phyloP scores from a whole-genome alignment of 2,113 vertebrate genomes.

The Pycnonotus jocosus region DNA sequence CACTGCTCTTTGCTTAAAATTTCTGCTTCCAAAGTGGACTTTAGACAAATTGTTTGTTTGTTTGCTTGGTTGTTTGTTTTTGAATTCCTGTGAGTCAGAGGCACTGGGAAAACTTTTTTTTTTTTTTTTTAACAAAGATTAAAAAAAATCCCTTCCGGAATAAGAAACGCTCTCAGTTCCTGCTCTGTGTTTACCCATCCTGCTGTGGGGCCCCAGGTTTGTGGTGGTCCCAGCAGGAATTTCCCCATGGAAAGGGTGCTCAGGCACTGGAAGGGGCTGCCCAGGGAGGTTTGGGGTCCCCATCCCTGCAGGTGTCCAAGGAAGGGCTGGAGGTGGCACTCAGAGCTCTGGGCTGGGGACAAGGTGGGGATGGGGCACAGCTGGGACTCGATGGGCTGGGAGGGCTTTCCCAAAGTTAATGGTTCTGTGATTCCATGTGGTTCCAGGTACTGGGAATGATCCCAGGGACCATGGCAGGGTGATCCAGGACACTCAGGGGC shows the following conservation, averaged over 20 bases:
- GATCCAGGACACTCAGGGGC: background rate
- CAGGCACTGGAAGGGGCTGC: background rate
- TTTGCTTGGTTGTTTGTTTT: background rate
- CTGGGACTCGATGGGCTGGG: accelerated
- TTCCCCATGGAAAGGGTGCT: accelerated
- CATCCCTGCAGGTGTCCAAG: background rate
- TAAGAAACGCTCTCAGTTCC: background rate
- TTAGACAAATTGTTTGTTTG: background rate
- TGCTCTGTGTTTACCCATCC: background rate
- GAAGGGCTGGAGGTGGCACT: accelerated
- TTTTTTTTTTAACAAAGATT: background rate
- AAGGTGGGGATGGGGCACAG: accelerated
- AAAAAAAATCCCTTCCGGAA: background rate
- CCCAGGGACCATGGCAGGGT: too few species aligned
- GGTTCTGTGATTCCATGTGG: background rate
- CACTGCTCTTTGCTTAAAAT: background rate
- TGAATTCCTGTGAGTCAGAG: background rate
- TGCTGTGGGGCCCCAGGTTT: background rate
- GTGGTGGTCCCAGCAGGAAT: background rate
- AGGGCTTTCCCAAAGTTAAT: background rate
- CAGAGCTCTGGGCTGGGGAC: background rate
- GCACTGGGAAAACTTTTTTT: background rate
- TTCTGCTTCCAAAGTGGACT: background rate
- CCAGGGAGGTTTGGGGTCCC: background rate
- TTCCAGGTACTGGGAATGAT: background rate